A percentile compares a stretch with the other conserved stretches of the same genome.
These are phyloP conservation scores for Marronus borbonicus DNA, from an alignment of 2,888 invertebrate genomes.

Conservation along the genomic window DNA sequence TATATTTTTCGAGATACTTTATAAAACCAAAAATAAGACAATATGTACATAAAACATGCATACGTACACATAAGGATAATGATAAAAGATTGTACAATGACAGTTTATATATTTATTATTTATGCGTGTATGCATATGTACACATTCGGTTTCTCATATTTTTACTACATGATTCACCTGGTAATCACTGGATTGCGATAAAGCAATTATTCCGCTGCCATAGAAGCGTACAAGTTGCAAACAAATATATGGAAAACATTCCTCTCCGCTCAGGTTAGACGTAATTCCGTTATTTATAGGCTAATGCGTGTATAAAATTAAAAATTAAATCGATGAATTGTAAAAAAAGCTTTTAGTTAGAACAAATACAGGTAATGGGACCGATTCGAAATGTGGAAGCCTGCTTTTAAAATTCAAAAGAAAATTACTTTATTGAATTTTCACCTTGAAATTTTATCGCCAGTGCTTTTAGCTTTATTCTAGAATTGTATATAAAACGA, in stretches of 20 bases:
- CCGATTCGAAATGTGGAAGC: no score
- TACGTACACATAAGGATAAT: no score
- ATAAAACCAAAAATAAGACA: no score
- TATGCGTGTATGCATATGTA: not conserved
- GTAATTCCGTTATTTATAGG: not conserved
- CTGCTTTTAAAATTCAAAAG: no score
- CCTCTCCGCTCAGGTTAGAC: not conserved
- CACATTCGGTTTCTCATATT: not conserved
- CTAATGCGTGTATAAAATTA: not conserved
- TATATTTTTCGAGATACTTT: no score
- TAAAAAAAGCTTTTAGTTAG: no score
- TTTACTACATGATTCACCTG: not conserved
- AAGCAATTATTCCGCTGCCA: not conserved
- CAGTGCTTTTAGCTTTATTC: no score
- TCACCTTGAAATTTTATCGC: no score
- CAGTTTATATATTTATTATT: not conserved
- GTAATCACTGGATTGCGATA: constrained; percentile 10
- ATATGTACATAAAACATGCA: no score
- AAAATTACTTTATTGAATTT: no score
- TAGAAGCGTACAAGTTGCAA: not conserved
- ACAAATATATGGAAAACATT: not conserved
- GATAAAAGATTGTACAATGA: not conserved
- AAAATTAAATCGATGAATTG: not conserved
- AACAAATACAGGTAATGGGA: no score
- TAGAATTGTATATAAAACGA: no score